phyloP scores from a whole-genome alignment of 2,797 vertebrate species.

The Denticeps clupeoides region DNA sequence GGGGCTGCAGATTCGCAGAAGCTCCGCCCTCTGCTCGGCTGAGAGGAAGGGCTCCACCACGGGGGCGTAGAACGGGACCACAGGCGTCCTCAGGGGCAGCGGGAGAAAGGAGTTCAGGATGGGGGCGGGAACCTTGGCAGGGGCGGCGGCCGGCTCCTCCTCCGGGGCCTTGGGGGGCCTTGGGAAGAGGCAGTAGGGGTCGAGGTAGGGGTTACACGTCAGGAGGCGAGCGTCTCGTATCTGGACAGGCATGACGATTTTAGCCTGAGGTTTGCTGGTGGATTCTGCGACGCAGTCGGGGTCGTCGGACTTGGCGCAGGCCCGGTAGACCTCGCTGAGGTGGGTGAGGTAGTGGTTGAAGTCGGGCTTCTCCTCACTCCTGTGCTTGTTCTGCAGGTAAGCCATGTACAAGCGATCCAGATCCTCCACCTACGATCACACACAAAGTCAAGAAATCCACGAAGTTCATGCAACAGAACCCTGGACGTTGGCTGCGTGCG shows the following conservation, averaged over 20 bases:
- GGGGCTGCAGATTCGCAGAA: slow-evolving; percentile 60
- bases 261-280: slow-evolving; percentile 61
- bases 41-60: slow-evolving; percentile 55
- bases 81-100: slow-evolving; percentile 32
- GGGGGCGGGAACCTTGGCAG: not conserved
- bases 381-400: slow-evolving; percentile 65
- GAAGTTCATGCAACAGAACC: not conserved
- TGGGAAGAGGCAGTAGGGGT: slow-evolving; percentile 59
- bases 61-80: slow-evolving; percentile 50
- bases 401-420: slow-evolving; percentile 60
- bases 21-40: slow-evolving; percentile 47
- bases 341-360: slow-evolving; percentile 63
- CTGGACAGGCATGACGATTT: slow-evolving; percentile 50
- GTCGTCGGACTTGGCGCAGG: slow-evolving; percentile 59
- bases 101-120: not conserved
- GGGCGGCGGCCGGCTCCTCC: slow-evolving; percentile 15
- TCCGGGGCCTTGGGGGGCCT: slow-evolving; percentile 22
- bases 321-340: slow-evolving; percentile 62
- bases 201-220: slow-evolving; percentile 61
- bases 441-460: not conserved
- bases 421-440: slow-evolving; percentile 49
- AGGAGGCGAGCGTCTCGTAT: slow-evolving; percentile 43
- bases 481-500: no score
- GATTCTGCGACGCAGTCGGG: slow-evolving; percentile 64
- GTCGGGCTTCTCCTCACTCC: slow-evolving; percentile 49